Evolutionary conservation across 2,888 invertebrate species (phyloP).

Genomic region (Melanotus villosus): DNA sequence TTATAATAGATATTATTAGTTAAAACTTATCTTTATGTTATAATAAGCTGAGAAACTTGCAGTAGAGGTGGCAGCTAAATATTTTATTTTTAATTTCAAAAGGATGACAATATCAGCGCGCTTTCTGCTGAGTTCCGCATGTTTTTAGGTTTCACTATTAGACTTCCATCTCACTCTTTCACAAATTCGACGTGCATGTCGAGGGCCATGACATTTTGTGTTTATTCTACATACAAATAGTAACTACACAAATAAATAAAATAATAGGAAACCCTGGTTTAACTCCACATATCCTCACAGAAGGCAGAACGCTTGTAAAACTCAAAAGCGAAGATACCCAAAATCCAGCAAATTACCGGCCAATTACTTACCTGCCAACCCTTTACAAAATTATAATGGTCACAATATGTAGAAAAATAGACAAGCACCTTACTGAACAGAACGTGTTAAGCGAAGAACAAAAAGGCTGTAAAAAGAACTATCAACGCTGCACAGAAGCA

Average conservation of each 20-base stretch:
- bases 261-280: constrained; percentile 3
- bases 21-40: no score
- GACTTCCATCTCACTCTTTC: no score
- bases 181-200: no score
- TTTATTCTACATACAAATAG: constrained; percentile 14
- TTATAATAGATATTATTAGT: no score
- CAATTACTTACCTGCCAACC: constrained; percentile 46
- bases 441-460: constrained; percentile 38
- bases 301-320: not conserved
- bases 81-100: no score
- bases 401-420: constrained; percentile 29
- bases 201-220: no score
- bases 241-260: constrained; percentile 20
- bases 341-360: constrained; percentile 42
- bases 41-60: no score
- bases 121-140: no score
- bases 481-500: constrained; percentile 35
- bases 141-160: no score
- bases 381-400: constrained; percentile 41
- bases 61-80: no score
- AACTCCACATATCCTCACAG: constrained; percentile 2
- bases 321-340: not conserved
- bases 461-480: constrained; percentile 28
- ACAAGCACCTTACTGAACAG: constrained; percentile 18
- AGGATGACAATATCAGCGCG: no score